Conservation (phyloP, 2,888 invertebrate genomes). For the Pristionchus exspectatus region DNA sequence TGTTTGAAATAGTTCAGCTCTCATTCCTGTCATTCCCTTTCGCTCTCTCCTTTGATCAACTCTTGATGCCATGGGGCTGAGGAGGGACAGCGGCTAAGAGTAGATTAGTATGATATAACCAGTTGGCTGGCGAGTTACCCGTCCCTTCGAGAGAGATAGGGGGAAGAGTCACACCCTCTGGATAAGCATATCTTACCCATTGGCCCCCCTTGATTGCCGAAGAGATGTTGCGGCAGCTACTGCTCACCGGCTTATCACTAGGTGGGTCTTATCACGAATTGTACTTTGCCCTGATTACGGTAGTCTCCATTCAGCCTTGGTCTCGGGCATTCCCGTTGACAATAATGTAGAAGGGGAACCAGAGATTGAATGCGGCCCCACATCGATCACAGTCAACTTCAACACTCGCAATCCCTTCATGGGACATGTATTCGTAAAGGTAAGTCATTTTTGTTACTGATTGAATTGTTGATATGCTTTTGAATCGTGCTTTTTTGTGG, state of each 20-base stretch:
- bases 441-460: background rate
- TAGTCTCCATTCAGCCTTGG: slow-evolving; percentile 45
- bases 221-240: slow-evolving; percentile 5
- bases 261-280: background rate
- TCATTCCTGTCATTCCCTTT: slow-evolving; percentile 42
- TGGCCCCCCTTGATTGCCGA: slow-evolving; percentile 14
- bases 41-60: slow-evolving; percentile 50
- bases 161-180: slow-evolving; percentile 45
- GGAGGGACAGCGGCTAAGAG: slow-evolving; percentile 16
- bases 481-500: too few species aligned
- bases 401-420: slow-evolving; percentile 75
- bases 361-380: slow-evolving; percentile 79
- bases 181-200: slow-evolving; percentile 18
- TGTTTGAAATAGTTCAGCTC: background rate
- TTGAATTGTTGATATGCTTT: too few species aligned
- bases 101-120: slow-evolving; percentile 51
- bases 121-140: slow-evolving; percentile 45
- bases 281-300: background rate
- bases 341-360: slow-evolving; percentile 79
- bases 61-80: slow-evolving; percentile 42
- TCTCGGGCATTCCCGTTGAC: slow-evolving; percentile 76
- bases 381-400: slow-evolving; percentile 75
- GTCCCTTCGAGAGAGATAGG: slow-evolving; percentile 40
- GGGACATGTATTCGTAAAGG: slow-evolving; percentile 75
- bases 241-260: slow-evolving; percentile 33